Conservation (phyloP, 37 sponge, comb jelly and placozoan genomes). For the Diacarnus erythraeanus region DNA sequence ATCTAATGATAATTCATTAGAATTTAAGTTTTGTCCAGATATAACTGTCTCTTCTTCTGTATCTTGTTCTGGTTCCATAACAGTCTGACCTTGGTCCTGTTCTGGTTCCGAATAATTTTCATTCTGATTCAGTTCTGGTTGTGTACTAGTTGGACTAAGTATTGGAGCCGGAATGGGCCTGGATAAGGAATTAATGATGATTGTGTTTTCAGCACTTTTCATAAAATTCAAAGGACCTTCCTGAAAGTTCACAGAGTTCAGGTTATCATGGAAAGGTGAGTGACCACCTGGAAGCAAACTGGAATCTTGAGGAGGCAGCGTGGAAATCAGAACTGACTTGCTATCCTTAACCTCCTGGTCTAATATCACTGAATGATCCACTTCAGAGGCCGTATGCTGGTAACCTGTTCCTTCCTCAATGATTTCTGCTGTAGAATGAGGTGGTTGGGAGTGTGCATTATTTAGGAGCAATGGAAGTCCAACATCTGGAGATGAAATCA, state of each 20-base stretch:
- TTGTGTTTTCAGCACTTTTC: neutral
- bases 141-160: conserved; percentile 1
- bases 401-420: neutral
- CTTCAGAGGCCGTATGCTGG: neutral
- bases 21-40: neutral
- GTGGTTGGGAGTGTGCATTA: neutral
- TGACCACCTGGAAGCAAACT: neutral
- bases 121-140: neutral
- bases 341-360: no score
- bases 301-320: neutral
- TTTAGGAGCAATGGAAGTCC: neutral
- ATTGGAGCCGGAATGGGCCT: conserved; percentile 31
- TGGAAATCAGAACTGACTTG: neutral
- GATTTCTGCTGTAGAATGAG: neutral
- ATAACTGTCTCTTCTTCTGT: neutral
- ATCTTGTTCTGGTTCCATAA: no score
- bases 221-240: neutral
- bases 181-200: conserved; percentile 13
- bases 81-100: neutral
- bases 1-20: neutral
- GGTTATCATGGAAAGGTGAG: neutral
- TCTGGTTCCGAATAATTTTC: neutral
- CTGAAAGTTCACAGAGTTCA: neutral
- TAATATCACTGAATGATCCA: neutral
- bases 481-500: neutral